Percentiles rank a stretch among this genome's conserved stretches.
These are phyloP conservation scores for Anser cygnoides DNA, from an alignment of 2,113 vertebrate genomes.

Conservation along the genomic window DNA sequence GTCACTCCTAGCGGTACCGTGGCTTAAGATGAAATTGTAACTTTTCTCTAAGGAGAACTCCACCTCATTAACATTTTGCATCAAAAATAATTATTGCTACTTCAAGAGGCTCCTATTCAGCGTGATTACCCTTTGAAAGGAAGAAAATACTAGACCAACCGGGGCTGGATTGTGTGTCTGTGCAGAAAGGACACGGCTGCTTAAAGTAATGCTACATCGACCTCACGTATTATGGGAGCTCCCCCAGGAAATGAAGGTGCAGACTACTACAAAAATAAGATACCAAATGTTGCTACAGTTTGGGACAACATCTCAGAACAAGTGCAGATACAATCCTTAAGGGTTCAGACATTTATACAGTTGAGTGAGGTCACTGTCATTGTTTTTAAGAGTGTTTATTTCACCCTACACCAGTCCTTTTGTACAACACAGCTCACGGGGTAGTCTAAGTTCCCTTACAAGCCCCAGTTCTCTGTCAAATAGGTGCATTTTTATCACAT, in stretches of 20 bases:
- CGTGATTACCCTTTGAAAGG: fast-evolving
- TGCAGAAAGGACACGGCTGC: background rate
- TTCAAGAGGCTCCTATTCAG: fast-evolving
- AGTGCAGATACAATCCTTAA: background rate
- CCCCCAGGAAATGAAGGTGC: background rate
- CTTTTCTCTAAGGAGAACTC: background rate
- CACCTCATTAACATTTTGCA: background rate
- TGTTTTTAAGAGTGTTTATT: background rate
- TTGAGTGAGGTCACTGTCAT: background rate
- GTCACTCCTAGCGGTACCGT: background rate
- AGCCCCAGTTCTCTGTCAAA: background rate
- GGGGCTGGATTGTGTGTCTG: background rate
- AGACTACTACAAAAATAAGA: background rate
- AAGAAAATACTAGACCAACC: background rate
- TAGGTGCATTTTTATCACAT: background rate
- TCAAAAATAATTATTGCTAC: background rate
- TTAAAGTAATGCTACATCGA: background rate
- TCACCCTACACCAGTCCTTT: background rate
- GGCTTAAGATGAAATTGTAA: background rate
- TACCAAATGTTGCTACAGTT: background rate
- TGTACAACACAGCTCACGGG: background rate
- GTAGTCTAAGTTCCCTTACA: background rate
- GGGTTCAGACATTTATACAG: background rate
- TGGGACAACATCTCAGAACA: background rate
- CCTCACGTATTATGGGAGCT: background rate